Base-by-base conservation (phyloP, 2,113 vertebrate species). In the Eudorcas thomsonii region DNA sequence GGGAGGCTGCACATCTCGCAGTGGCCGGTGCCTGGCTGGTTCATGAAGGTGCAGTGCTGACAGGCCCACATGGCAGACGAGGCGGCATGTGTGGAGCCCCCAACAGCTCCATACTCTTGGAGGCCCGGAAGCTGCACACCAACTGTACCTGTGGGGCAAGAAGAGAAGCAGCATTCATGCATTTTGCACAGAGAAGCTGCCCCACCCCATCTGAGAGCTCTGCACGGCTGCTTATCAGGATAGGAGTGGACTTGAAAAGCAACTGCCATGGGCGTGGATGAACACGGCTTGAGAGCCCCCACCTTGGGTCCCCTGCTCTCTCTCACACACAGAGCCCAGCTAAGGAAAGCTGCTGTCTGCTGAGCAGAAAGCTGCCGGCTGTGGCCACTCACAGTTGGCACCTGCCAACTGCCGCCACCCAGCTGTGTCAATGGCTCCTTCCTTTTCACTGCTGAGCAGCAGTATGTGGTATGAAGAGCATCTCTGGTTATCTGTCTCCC, bases 1-100 rank as follows among this genome's bases (percentile, higher is more conserved):
- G 99, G 99, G 97, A 99, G 99, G 99, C 99, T 99, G 99, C 99
- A 99, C 99, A 99, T 99, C 98, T 99, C 99, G 91, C 99, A 99
- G 99, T 99, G 99, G 98, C 99, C 99, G 0, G 99, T 99, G 99
- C 99, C 99, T 0, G 99, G 99, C 98, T 99, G 99, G 99, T 99
- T 99, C 99, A 99, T 99, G 98, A 99, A 99, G 99, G 99, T 99
- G 99, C 99, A 99, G 99, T 99, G 99, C 97, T 99, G 99, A 94
- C 99, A 99, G 93, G 99, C 99, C 99, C 99, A 99, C 99, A 99
- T 99, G 98, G 99, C 98, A 0, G 99, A 99, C 1, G 99, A 97
- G n/a, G 98, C 98, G 5, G 99, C 96, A 0, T 99, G 99, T 0
- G 99, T 98, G 3, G 99, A 98, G 85, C 99, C 99, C 0, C 99